A percentile compares a stretch with the other conserved stretches of the same genome.
Evolutionary conservation across 2,113 vertebrate genomes (phyloP).

Genomic region (Sander vitreus): DNA sequence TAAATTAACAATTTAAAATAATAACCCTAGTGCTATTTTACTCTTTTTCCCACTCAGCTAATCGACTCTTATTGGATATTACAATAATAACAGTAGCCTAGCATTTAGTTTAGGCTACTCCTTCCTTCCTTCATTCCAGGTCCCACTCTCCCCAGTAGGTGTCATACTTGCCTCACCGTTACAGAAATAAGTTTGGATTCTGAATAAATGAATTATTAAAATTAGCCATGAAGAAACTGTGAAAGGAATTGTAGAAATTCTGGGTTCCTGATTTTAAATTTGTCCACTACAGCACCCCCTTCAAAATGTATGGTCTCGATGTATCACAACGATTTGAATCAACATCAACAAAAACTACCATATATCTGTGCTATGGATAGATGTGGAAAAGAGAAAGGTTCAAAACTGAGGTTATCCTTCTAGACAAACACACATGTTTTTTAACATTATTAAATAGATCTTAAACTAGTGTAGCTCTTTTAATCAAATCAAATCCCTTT

Average conservation of each 20-base stretch:
- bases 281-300: too few relatives aligned
- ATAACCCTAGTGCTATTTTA: background rate
- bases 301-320: too few relatives aligned
- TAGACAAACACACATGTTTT: background rate
- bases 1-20: background rate
- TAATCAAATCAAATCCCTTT: background rate
- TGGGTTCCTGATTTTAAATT: too few relatives aligned
- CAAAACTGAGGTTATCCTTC: background rate
- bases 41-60: background rate
- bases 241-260: too few relatives aligned
- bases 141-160: constrained; percentile 41
- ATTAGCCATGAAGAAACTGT: background rate
- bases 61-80: background rate
- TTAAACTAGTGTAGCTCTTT: background rate
- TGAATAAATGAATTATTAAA: background rate
- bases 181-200: background rate
- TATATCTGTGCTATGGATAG: background rate
- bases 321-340: too few relatives aligned
- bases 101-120: background rate
- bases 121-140: background rate
- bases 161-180: background rate
- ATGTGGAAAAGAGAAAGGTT: background rate
- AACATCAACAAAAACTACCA: too few relatives aligned
- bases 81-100: background rate
- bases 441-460: background rate